Evolutionary conservation across 2,888 invertebrate species (phyloP).

Genomic region (Conchocele bisecta): DNA sequence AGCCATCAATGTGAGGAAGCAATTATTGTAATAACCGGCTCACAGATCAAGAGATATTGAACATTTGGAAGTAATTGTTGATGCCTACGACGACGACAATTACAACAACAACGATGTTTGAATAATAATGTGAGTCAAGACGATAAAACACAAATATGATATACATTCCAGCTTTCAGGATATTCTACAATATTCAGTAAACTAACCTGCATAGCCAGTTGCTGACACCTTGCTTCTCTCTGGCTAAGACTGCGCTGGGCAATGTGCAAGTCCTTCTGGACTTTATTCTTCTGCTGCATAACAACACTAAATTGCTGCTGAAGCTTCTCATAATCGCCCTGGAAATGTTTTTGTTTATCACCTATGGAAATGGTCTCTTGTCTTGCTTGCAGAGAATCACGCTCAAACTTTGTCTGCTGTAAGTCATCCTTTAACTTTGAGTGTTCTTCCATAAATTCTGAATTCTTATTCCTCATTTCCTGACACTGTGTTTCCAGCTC

Average conservation of each 20-base stretch:
- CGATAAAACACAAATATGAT: no score
- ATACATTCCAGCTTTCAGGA: no score
- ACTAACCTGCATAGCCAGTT: constrained; percentile 77
- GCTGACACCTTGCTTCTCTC: constrained; percentile 75
- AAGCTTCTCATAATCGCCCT: constrained; percentile 69
- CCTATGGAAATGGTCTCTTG: constrained; percentile 56
- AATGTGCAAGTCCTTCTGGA: constrained; percentile 69
- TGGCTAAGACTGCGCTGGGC: constrained; percentile 68
- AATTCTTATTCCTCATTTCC: constrained; percentile 60
- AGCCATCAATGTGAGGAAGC: no score
- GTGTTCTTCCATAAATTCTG: constrained; percentile 64
- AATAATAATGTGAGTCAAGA: no score
- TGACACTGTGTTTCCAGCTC: constrained; percentile 69
- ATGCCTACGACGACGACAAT: no score
- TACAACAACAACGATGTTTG: no score
- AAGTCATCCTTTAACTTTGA: constrained; percentile 51
- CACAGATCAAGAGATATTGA: no score
- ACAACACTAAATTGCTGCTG: constrained; percentile 72
- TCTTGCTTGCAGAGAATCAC: constrained; percentile 63
- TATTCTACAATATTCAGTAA: no score
- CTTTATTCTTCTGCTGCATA: constrained; percentile 72
- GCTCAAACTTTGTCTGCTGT: constrained; percentile 72
- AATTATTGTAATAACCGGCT: no score
- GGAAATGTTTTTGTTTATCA: constrained; percentile 59
- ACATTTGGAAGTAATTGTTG: no score